phyloP scores from a whole-genome alignment of 2,888 invertebrate species.

The Pseudococcus viburni region DNA sequence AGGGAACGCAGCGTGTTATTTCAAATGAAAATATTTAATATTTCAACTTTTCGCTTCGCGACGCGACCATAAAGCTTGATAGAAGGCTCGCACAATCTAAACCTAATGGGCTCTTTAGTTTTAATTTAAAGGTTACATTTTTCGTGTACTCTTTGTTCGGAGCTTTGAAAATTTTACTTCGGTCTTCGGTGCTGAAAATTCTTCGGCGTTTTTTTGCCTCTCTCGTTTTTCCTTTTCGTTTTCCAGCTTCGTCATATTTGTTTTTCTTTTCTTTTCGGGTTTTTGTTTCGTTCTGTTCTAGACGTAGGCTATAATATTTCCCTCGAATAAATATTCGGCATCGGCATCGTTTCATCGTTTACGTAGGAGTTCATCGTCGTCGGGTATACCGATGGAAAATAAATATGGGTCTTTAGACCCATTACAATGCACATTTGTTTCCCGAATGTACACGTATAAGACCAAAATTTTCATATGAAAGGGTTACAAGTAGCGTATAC shows the following conservation, averaged over 20 bases:
- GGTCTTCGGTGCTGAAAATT: background rate
- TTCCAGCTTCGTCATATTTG: background rate
- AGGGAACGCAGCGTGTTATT: background rate
- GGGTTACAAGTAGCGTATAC: background rate
- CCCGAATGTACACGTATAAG: background rate
- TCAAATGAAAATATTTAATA: constrained; percentile 31
- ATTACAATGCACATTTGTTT: background rate
- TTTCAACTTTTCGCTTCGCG: constrained; percentile 22
- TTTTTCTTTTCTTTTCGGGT: background rate
- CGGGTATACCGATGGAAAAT: background rate
- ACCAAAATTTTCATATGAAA: background rate
- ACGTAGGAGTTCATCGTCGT: background rate
- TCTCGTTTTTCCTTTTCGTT: background rate
- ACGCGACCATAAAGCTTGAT: constrained; percentile 5
- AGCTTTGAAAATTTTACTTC: background rate
- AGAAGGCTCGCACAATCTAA: background rate
- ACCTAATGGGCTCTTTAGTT: constrained; percentile 22
- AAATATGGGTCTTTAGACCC: background rate
- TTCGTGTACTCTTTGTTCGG: background rate
- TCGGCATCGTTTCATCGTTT: background rate
- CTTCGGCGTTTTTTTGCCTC: background rate
- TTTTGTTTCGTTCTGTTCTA: background rate
- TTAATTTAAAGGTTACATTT: constrained; percentile 20
- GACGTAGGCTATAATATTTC: background rate
- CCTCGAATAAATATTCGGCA: background rate